Conservation (phyloP, 2,113 vertebrate genomes). For the Glareola pratincola region DNA sequence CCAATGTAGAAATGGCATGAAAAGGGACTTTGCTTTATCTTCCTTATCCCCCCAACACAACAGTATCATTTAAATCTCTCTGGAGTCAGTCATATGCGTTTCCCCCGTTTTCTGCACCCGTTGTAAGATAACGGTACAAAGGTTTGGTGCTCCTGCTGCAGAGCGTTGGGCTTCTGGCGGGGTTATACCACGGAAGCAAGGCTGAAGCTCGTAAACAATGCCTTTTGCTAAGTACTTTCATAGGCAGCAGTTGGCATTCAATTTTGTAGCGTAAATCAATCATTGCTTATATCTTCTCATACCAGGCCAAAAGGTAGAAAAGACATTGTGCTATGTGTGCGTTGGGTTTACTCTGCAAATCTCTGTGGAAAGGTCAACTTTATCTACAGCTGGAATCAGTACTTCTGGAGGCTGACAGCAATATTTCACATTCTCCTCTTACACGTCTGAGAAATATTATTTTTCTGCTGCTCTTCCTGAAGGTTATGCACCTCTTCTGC, state of each 20-base stretch:
- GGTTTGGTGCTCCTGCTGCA: not conserved
- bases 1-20: not conserved
- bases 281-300: not conserved
- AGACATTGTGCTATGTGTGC: not conserved
- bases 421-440: not conserved
- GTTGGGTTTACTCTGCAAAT: not conserved
- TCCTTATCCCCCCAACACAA: not conserved
- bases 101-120: constrained; percentile 2
- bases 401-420: not conserved
- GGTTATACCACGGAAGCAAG: not conserved
- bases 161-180: not conserved
- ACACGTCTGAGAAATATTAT: not conserved
- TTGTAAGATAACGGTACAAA: not conserved
- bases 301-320: not conserved
- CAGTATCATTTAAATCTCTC: not conserved
- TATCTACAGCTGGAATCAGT: not conserved
- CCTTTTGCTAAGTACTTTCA: constrained; percentile 28
- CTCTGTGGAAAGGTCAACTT: not conserved
- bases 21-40: not conserved
- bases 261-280: constrained; percentile 33
- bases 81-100: not conserved
- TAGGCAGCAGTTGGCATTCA: constrained; percentile 28
- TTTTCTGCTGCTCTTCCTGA: not conserved
- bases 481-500: not conserved
- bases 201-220: not conserved